These are phyloP conservation scores for Microplitis demolitor DNA, from an alignment of 1,140 invertebrate genomes.

Conservation along the genomic window DNA sequence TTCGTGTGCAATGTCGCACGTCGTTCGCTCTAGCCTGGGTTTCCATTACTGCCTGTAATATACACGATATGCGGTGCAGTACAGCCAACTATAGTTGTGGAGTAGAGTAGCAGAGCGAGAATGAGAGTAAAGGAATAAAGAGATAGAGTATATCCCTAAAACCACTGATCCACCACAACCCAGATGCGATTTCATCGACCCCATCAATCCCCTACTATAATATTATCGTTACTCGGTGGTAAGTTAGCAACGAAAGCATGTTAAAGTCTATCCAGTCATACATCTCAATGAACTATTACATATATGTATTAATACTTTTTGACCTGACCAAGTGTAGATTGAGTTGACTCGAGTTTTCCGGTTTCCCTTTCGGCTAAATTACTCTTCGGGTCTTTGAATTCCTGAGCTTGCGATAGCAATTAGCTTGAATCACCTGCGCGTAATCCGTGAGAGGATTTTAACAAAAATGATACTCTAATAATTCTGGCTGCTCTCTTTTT, in stretches of 20 bases:
- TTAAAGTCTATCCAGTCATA: neutral
- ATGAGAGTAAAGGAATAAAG: too few relatives aligned
- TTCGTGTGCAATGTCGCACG: neutral
- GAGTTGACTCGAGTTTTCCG: neutral
- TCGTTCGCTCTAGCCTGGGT: too few relatives aligned
- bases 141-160: neutral
- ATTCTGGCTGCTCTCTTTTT: too few relatives aligned
- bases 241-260: neutral
- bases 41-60: neutral
- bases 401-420: conserved; percentile 5
- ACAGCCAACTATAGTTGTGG: neutral
- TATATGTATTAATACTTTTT: neutral
- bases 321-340: neutral
- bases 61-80: neutral
- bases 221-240: neutral
- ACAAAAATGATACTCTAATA: too few relatives aligned
- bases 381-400: too few relatives aligned
- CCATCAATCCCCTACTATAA: neutral
- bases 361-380: neutral
- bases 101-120: too few relatives aligned
- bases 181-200: conserved; percentile 5
- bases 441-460: too few relatives aligned
- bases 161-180: conserved; percentile 1
- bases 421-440: neutral
- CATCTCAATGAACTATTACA: neutral